phyloP scores from a whole-genome alignment of 2,797 vertebrate species.

The Lepidocolaptes lacrymiger region DNA sequence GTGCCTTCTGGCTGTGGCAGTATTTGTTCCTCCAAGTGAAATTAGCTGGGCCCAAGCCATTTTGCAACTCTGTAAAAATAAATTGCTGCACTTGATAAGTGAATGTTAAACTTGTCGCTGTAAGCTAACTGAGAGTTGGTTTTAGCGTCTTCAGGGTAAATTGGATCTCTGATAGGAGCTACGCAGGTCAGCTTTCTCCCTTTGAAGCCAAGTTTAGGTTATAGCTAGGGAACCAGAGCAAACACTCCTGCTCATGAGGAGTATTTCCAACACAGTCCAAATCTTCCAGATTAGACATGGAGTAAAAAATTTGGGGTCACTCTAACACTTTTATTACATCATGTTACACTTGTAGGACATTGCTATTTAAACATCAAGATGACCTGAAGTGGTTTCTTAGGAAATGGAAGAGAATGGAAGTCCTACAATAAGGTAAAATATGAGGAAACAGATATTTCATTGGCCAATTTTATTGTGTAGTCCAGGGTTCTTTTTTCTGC shows the following conservation, averaged over 20 bases:
- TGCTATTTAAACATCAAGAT: not conserved
- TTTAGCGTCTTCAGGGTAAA: conserved; percentile 56
- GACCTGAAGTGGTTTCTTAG: not conserved
- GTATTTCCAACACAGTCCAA: conserved; percentile 39
- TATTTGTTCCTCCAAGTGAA: conserved; percentile 66
- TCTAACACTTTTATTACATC: not conserved
- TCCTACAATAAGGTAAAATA: not conserved
- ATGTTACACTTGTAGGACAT: not conserved
- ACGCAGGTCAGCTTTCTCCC: conserved; percentile 49
- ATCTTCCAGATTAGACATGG: not conserved
- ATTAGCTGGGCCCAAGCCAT: conserved; percentile 69
- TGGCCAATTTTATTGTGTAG: not conserved
- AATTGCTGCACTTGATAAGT: conserved; percentile 73
- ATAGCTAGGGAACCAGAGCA: conserved; percentile 30
- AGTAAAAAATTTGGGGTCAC: not conserved
- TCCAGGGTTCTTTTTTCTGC: not conserved
- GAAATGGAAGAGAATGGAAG: not conserved
- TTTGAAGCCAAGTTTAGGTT: conserved; percentile 63
- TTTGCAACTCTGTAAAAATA: conserved; percentile 75
- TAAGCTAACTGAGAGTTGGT: conserved; percentile 67
- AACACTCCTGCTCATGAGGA: conserved; percentile 27
- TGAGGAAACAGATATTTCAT: not conserved
- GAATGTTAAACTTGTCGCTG: conserved; percentile 73
- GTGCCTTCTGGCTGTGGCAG: conserved; percentile 76
- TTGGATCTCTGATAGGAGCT: conserved; percentile 9